These are phyloP conservation scores for Heteromyza rotundicornis DNA, from an alignment of 2,888 invertebrate genomes.

Conservation along the genomic window DNA sequence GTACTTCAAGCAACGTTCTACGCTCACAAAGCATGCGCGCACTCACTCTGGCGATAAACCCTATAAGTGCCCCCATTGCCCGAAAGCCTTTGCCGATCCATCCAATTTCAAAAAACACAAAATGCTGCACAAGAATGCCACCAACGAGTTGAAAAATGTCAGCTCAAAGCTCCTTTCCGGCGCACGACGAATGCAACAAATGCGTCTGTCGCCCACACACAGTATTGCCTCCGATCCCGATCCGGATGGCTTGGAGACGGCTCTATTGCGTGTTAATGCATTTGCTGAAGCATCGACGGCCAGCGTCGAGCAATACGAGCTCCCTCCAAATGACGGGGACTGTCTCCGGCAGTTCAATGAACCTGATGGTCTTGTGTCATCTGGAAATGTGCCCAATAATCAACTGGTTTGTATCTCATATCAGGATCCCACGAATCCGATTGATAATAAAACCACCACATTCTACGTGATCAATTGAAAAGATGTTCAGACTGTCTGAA, in stretches of 20 bases:
- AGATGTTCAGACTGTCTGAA: background rate
- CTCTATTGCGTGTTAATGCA: conserved; percentile 24
- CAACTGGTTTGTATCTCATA: conserved; percentile 65
- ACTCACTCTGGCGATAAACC: conserved; percentile 66
- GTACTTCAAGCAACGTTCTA: conserved; percentile 34
- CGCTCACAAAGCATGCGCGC: conserved; percentile 36
- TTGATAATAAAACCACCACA: conserved; percentile 34
- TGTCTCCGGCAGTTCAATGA: background rate
- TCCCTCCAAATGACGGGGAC: background rate
- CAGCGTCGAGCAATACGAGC: background rate
- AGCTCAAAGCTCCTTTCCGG: background rate
- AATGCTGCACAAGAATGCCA: conserved; percentile 33
- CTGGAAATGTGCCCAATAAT: conserved; percentile 35
- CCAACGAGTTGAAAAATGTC: conserved; percentile 14
- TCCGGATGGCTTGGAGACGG: conserved; percentile 35
- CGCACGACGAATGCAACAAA: background rate
- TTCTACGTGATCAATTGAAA: conserved; percentile 33
- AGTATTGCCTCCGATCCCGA: conserved; percentile 29
- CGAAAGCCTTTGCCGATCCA: conserved; percentile 69
- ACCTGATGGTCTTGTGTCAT: conserved; percentile 5
- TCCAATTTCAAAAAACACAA: conserved; percentile 44
- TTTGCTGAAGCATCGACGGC: background rate
- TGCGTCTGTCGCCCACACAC: background rate
- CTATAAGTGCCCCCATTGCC: conserved; percentile 72
- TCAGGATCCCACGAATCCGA: conserved; percentile 63